Conservation (phyloP, 2,797 vertebrate genomes). For the Borostomias antarcticus region DNA sequence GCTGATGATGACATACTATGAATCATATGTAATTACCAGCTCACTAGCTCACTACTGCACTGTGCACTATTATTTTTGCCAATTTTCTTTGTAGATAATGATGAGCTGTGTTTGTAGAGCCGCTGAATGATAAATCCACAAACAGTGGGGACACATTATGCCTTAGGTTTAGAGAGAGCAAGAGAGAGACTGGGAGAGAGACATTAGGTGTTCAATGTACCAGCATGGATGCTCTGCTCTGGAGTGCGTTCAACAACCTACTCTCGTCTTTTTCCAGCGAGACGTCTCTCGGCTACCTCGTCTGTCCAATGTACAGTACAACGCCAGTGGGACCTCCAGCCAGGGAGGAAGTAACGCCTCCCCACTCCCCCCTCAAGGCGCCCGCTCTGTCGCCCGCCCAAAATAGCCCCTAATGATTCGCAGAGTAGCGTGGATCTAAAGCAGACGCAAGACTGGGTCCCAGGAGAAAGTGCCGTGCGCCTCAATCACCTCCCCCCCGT, state of each 20-base stretch:
- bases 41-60: not conserved
- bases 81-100: not conserved
- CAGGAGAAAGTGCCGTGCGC: slow-evolving; percentile 47
- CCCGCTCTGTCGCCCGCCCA: slow-evolving; percentile 8
- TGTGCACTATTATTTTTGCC: too few species aligned
- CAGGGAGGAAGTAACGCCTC: slow-evolving; percentile 12
- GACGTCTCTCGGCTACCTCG: not conserved
- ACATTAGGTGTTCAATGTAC: too few species aligned
- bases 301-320: slow-evolving; percentile 29
- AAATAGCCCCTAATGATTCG: slow-evolving; percentile 28
- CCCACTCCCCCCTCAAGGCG: not conserved
- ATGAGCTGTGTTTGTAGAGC: not conserved
- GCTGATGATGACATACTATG: not conserved
- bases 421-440: slow-evolving; percentile 42
- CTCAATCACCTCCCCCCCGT: too few species aligned
- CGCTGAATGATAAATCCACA: too few species aligned
- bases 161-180: too few species aligned
- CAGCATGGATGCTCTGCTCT: too few species aligned
- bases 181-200: too few species aligned
- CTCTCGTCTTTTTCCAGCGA: too few species aligned
- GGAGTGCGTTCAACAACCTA: too few species aligned
- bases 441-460: slow-evolving; percentile 35
- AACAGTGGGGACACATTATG: too few species aligned
- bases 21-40: slow-evolving; percentile 5
- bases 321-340: too few species aligned